These are phyloP conservation scores for Drosophila acutilabella DNA, from an alignment of 2,888 invertebrate genomes.

Conservation along the genomic window DNA sequence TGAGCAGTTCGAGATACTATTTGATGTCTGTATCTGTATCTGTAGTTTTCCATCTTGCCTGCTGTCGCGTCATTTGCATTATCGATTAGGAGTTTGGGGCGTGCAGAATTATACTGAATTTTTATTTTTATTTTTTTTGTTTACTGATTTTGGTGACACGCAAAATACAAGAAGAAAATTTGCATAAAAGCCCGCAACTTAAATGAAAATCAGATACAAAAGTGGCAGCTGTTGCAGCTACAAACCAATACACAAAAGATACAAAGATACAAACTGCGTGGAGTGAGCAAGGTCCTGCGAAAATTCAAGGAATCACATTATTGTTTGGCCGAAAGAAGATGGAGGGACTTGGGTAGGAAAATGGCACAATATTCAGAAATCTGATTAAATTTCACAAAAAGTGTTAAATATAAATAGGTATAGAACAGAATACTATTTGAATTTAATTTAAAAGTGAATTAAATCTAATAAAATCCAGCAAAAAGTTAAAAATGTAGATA, in stretches of 20 bases:
- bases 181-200: conserved; percentile 63
- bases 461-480: too few species aligned
- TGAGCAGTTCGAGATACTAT: conserved; percentile 26
- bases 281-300: not conserved
- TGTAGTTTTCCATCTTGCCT: conserved; percentile 29
- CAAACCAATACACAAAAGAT: conserved; percentile 14
- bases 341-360: not conserved
- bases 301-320: conserved; percentile 19
- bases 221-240: conserved; percentile 50
- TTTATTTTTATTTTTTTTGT: conserved; percentile 3
- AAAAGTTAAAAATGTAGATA: too few species aligned
- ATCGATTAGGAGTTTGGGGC: conserved; percentile 52
- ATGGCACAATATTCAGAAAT: too few species aligned
- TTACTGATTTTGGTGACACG: conserved; percentile 60
- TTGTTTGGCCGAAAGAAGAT: not conserved
- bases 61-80: conserved; percentile 64
- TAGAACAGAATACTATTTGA: too few species aligned
- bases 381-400: too few species aligned
- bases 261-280: not conserved
- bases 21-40: conserved; percentile 26
- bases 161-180: conserved; percentile 69
- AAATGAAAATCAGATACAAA: conserved; percentile 33
- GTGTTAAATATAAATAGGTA: too few species aligned
- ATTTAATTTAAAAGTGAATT: too few species aligned
- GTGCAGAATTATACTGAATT: conserved; percentile 8